Percentiles rank a stretch among this genome's conserved stretches.
Evolutionary conservation across 2,113 vertebrate species (phyloP).

Genomic region (Amphiprion percula): DNA sequence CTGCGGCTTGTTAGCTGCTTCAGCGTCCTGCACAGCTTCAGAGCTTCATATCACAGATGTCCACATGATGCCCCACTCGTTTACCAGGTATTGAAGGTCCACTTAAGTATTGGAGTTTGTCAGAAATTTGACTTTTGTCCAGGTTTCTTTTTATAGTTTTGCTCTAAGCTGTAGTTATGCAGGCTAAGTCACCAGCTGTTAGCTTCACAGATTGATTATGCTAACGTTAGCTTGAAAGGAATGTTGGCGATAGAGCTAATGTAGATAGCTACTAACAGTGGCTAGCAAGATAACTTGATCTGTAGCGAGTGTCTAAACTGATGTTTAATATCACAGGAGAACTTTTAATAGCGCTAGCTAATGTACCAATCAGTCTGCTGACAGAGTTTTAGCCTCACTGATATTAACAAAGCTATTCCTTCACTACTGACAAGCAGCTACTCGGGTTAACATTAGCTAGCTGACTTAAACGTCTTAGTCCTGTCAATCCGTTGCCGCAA

Average conservation of each 20-base stretch:
- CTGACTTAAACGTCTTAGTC: neutral
- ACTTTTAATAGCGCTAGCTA: neutral
- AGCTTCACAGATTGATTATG: conserved; percentile 11
- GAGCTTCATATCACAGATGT: neutral
- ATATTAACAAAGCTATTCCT: neutral
- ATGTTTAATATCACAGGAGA: neutral
- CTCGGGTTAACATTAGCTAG: conserved; percentile 1
- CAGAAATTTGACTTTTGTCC: neutral
- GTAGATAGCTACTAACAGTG: conserved; percentile 29
- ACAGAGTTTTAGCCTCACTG: neutral
- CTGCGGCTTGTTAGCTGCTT: neutral
- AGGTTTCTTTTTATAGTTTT: neutral
- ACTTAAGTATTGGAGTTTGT: fast-evolving
- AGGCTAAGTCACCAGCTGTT: neutral
- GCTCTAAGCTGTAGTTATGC: neutral
- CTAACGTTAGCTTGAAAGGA: conserved; percentile 24
- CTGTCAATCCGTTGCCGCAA: neutral
- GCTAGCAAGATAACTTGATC: neutral
- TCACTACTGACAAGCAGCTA: neutral
- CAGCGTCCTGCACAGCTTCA: neutral
- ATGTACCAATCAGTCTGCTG: fast-evolving
- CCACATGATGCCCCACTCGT: conserved; percentile 35
- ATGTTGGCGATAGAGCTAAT: conserved; percentile 7
- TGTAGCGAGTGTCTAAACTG: neutral
- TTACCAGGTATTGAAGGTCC: conserved; percentile 27